Conservation (phyloP, 2,113 vertebrate species). For the Bucco capensis region DNA sequence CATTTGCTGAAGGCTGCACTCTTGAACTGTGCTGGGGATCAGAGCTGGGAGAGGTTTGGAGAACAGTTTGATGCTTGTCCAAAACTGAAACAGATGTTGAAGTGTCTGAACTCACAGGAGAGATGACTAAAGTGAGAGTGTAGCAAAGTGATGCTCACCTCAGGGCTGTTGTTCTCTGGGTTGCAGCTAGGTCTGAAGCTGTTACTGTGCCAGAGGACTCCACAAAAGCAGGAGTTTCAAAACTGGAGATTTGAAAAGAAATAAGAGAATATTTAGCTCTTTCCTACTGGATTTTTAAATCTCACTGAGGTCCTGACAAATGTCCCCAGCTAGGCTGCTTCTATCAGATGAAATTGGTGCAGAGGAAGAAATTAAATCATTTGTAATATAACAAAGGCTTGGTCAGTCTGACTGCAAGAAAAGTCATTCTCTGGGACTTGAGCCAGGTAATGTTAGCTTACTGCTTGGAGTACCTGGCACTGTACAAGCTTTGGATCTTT, state of each 20-base stretch:
- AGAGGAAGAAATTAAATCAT: not conserved
- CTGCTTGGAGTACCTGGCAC: slow-evolving; percentile 41
- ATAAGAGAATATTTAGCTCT: not conserved
- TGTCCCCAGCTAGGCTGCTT: not conserved
- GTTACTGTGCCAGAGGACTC: not conserved
- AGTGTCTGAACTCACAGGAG: not conserved
- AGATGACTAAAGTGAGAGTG: not conserved
- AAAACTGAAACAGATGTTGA: slow-evolving; percentile 32
- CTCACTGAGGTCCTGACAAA: not conserved
- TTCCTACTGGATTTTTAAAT: not conserved
- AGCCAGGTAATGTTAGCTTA: slow-evolving; percentile 43
- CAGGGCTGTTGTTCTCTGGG: not conserved
- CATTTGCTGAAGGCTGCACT: not conserved
- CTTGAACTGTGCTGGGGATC: not conserved
- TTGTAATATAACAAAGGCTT: slow-evolving; percentile 2
- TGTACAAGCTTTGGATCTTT: not conserved
- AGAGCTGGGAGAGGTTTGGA: not conserved
- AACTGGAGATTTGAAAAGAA: not conserved
- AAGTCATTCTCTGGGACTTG: slow-evolving; percentile 1
- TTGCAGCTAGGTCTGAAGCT: not conserved
- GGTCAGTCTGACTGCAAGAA: not conserved
- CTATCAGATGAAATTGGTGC: not conserved
- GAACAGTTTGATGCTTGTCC: not conserved
- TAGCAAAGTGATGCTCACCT: not conserved
- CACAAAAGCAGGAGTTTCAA: not conserved